Evolutionary conservation across 2,888 invertebrate species (phyloP), one percentile per base, ranked within the genome.

Genomic region (Dendrolimus pini): DNA sequence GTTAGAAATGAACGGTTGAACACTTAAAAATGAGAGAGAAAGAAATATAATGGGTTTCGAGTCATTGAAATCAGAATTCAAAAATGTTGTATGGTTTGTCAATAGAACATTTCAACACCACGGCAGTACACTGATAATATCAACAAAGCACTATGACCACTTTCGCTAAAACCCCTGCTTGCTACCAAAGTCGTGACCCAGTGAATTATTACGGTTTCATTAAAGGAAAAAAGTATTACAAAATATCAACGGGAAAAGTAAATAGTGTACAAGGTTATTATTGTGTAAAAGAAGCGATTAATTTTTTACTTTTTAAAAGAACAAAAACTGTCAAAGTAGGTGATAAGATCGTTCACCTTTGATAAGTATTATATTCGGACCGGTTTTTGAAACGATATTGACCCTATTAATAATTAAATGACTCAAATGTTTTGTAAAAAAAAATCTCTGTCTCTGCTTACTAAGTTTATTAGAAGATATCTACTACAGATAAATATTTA

Each of bases 241-340:
- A 47, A 47, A 47, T 47, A 47, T 47, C 8, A 12, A 12, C 47
- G 47, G 47, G 14, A 13, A 18, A 53, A 53, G 41, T 52, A 56
- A 52, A 56, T 53, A 53, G 41, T 52, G 30, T 41, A 47, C 53
- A 56, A 56, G 53, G 56, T 13, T 7, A 6, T 14, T 13, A 56
- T 56, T 56, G 53, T 41, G 53, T 53, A 56, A 56, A 53, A n/a
- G 18, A 13, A 54, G 10, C 41, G 56, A 56, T 53, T 41, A 56
- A 42, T 14, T 41, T 13, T 52, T 52, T 52, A 53, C 41, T 14
- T 53, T 53, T 42, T 9, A 14, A 53, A 10, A 41, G 30, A 55
- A 53, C 53, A 41, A 56, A 56, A 56, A 53, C 53, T 56, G 53
- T 12, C 41, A 53, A 56, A 56, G 52, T 56, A 18, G 53, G 53